Evolutionary conservation across 2,888 invertebrate species (phyloP).

Genomic region (Chydorus sphaericus): DNA sequence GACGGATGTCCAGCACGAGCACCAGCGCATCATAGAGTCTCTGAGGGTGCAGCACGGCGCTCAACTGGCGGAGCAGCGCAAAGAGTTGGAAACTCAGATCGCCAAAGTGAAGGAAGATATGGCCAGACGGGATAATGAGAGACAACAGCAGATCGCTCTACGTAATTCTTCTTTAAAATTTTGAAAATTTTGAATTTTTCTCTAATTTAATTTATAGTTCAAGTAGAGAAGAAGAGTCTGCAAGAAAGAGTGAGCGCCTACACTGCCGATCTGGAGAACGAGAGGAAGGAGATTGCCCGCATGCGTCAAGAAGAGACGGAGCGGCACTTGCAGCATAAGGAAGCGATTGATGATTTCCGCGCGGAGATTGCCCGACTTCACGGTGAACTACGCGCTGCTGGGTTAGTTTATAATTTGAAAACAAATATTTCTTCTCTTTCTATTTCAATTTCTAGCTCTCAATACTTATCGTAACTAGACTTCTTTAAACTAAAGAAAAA

Average conservation of each 20-base stretch:
- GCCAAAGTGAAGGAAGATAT: constrained; percentile 6
- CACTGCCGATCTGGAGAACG: neutral
- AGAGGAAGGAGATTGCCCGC: constrained; percentile 1
- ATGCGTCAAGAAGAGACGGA: constrained; percentile 7
- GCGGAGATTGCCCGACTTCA: constrained; percentile 7
- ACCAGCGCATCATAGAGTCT: neutral
- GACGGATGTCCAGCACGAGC: neutral
- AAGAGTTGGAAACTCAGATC: neutral
- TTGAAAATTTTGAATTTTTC: neutral
- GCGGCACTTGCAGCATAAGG: neutral
- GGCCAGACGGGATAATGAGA: neutral
- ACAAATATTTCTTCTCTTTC: no score
- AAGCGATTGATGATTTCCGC: constrained; percentile 2
- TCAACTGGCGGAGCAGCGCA: neutral
- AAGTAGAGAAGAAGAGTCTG: neutral
- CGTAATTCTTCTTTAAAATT: no score
- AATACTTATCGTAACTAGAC: no score
- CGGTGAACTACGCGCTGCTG: neutral
- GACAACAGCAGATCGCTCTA: neutral
- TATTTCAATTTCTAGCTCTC: no score
- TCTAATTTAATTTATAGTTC: neutral
- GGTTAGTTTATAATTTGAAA: no score
- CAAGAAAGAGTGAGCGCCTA: constrained; percentile 2
- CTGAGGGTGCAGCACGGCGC: neutral
- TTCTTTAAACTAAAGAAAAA: no score